phyloP scores from a whole-genome alignment of 2,888 invertebrate genomes.

The Melieria crassipennis region DNA sequence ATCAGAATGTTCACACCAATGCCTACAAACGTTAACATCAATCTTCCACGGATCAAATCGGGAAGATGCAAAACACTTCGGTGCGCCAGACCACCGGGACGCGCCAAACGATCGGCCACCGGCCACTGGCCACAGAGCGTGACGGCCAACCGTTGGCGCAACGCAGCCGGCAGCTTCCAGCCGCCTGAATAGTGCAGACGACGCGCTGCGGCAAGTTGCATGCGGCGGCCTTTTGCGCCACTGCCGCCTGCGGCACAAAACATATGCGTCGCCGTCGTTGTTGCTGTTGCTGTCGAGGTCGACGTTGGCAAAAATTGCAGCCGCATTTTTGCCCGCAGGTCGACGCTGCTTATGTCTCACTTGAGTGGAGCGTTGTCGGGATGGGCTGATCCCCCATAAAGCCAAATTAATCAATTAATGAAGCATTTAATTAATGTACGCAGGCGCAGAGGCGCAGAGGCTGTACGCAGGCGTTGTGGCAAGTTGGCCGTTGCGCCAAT shows the following conservation, averaged over 20 bases:
- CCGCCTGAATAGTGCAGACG: not conserved
- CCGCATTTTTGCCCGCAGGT: conserved; percentile 21
- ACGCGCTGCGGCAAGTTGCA: not conserved
- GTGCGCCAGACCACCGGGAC: conserved; percentile 29
- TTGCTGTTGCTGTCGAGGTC: not conserved
- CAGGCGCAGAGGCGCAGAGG: no score
- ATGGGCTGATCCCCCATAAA: conserved; percentile 34
- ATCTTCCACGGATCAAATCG: conserved; percentile 61
- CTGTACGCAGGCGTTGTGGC: no score
- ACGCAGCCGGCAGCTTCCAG: no score
- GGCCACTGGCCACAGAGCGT: no score
- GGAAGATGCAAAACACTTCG: conserved; percentile 50
- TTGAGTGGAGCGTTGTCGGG: conserved; percentile 19
- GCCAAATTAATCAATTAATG: conserved; percentile 45
- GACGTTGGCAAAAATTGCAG: conserved; percentile 5
- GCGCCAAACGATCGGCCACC: conserved; percentile 14
- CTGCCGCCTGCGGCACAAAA: not conserved
- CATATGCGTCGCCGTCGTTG: conserved; percentile 11
- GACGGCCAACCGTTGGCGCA: no score
- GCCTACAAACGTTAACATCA: conserved; percentile 58
- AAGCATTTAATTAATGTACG: conserved; percentile 43
- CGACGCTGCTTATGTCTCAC: not conserved
- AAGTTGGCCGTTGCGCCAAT: no score
- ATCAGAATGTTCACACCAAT: conserved; percentile 42
- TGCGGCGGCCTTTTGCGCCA: not conserved